A percentile compares a stretch with the other conserved stretches of the same genome.
These are phyloP conservation scores for Spodoptera picta DNA, from an alignment of 2,888 invertebrate species.

Conservation along the genomic window DNA sequence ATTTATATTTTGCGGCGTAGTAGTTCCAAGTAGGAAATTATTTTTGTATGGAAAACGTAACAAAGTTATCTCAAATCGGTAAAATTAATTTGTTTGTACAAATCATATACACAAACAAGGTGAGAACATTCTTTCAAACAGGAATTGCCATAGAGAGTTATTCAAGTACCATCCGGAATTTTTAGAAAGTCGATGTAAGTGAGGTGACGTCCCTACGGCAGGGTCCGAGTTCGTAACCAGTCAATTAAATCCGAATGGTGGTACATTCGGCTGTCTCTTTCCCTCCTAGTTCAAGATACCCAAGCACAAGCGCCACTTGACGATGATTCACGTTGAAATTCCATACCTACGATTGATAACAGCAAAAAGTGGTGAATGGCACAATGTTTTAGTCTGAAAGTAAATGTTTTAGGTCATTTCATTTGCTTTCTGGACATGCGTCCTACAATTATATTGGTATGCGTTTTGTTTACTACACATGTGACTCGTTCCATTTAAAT, in stretches of 20 bases:
- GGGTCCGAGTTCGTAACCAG: conserved; percentile 87
- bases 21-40: conserved; percentile 26
- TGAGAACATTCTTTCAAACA: conserved; percentile 68
- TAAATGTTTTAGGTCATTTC: conserved; percentile 80
- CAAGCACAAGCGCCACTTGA: conserved; percentile 85
- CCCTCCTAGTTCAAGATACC: conserved; percentile 77
- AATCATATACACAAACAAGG: conserved; percentile 38
- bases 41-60: conserved; percentile 25
- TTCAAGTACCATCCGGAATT: conserved; percentile 81
- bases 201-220: conserved; percentile 84
- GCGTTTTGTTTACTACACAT: conserved; percentile 71
- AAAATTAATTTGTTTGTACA: conserved; percentile 42
- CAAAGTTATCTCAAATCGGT: conserved; percentile 12
- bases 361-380: conserved; percentile 84
- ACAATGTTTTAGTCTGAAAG: conserved; percentile 80
- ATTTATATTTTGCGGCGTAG: conserved; percentile 20
- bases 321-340: conserved; percentile 87
- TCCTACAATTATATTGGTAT: conserved; percentile 65
- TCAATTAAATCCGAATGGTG: conserved; percentile 87
- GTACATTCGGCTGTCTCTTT: conserved; percentile 82
- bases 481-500: conserved; percentile 49
- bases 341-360: conserved; percentile 87
- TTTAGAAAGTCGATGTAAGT: conserved; percentile 86
- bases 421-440: conserved; percentile 76
- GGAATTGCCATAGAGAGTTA: conserved; percentile 72